phyloP scores from a whole-genome alignment of 1,140 invertebrate genomes.

The Procambarus clarkii region DNA sequence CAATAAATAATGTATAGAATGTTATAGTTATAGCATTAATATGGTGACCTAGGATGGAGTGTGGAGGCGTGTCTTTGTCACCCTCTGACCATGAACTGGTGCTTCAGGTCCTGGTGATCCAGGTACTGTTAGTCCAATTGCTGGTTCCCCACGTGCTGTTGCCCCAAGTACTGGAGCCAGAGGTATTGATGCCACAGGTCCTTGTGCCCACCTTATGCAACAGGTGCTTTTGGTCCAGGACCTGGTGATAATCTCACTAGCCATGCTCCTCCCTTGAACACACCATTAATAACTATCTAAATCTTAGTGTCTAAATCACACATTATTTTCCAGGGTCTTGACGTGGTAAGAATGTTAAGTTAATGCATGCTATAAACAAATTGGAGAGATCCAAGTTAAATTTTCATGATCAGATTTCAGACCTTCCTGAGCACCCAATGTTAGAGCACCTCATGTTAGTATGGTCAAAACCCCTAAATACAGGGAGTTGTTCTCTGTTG shows the following conservation, averaged over 20 bases:
- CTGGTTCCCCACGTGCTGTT: too few species aligned
- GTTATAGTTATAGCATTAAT: neutral
- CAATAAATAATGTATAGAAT: neutral
- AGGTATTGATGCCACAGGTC: too few species aligned
- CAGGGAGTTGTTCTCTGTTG: neutral
- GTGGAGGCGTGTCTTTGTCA: neutral
- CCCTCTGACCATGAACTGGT: too few species aligned
- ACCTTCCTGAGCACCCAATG: too few species aligned
- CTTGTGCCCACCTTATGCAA: too few species aligned
- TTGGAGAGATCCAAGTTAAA: neutral
- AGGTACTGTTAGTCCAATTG: too few species aligned
- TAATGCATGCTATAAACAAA: neutral
- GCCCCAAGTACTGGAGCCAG: too few species aligned
- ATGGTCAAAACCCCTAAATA: neutral
- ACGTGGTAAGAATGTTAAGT: conserved; percentile 41
- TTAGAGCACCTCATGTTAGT: neutral
- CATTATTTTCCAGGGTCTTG: conserved; percentile 47
- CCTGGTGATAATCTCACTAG: too few species aligned
- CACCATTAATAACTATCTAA: neutral
- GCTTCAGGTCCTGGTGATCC: too few species aligned
- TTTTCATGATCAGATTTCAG: too few species aligned
- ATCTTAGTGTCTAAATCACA: neutral
- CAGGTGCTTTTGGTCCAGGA: too few species aligned
- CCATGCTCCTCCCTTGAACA: too few species aligned
- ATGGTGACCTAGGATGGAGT: neutral